Base-by-base conservation (phyloP, 2,888 invertebrate genomes). In the Spisula solida region DNA sequence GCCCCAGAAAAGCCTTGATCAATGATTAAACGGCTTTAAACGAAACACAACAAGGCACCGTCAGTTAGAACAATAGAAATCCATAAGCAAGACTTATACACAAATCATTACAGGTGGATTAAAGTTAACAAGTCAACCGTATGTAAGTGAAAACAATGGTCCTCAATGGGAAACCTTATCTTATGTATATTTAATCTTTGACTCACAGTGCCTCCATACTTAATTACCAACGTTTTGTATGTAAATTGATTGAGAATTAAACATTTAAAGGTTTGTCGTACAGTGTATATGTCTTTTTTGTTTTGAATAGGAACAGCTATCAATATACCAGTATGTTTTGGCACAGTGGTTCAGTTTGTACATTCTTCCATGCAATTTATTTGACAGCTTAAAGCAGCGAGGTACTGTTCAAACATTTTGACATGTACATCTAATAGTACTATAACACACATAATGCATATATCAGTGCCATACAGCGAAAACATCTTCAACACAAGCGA, bases 11-110 rank as follows among this genome's bases (percentile, higher is more conserved):
- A 14, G 25, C 25, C 34, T 34, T 29, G 34, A n/a, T 18, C 51
- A 25, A 34, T 18, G 34, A 75, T 31, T 75, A 14, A 75, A 31
- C 31, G 4, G 34, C 75, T 47, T 75, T 66, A 29, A 78, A 48
- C 70, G 88, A 85, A 90, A 90, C 87, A 86, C 81, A 85, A 90
- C 85, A 78, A 90, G 91, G 91, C 91, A 91, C 91, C 18, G 87
- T 80, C 25, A n/a, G 8, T 78, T n/a, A 85, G 88, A 90, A 91
- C 91, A 91, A 91, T 88, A 85, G 83, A 66, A 55, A 85, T 34
- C 75, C 29, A 34, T 31, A 34, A 25, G 12, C 51, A 60, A 41
- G 20, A 80, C 41, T 82, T 82, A 79, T 47, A 78, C 55, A 85
- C 85, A 79, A 75, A 79, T 34, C 85, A 85, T 10, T 84, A 55